Percentiles rank a stretch among this genome's conserved stretches.
phyloP scores from a whole-genome alignment of 2,888 invertebrate genomes.

The Dilophus febrilis region DNA sequence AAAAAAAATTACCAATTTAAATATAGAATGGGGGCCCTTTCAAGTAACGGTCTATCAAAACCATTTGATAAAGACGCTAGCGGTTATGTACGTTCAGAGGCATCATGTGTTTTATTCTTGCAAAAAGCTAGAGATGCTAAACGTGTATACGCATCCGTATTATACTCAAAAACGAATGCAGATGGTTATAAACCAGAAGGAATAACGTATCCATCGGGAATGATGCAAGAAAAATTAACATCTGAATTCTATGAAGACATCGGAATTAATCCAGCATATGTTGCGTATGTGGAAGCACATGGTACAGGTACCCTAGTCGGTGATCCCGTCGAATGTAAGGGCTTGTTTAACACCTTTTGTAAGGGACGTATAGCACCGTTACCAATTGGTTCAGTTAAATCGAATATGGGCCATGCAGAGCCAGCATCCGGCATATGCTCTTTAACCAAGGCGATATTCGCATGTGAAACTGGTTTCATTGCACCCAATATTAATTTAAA shows the following conservation, averaged over 20 bases:
- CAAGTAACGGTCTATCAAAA: constrained; percentile 73
- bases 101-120: constrained; percentile 48
- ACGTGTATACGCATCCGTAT: constrained; percentile 47
- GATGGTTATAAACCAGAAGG: constrained; percentile 60
- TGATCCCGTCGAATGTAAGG: constrained; percentile 68
- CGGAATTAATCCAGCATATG: constrained; percentile 44
- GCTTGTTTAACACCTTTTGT: constrained; percentile 65
- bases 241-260: constrained; percentile 51
- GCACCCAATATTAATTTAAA: constrained; percentile 66
- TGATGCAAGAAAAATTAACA: constrained; percentile 41
- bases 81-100: constrained; percentile 74
- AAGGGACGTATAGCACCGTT: constrained; percentile 57
- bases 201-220: constrained; percentile 48
- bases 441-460: constrained; percentile 54
- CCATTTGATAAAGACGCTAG: constrained; percentile 73
- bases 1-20: too few species aligned
- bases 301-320: constrained; percentile 70
- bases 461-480: constrained; percentile 55
- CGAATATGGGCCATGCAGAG: constrained; percentile 87
- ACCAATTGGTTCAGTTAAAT: constrained; percentile 78
- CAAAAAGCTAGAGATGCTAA: constrained; percentile 53
- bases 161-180: constrained; percentile 66
- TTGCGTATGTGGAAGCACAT: constrained; percentile 77
- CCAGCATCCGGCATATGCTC: constrained; percentile 62
- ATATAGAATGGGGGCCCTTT: constrained; percentile 53